A percentile compares a stretch with the other conserved stretches of the same genome.
phyloP scores from a whole-genome alignment of 2,888 invertebrate genomes.

The Xiphydria camelus region DNA sequence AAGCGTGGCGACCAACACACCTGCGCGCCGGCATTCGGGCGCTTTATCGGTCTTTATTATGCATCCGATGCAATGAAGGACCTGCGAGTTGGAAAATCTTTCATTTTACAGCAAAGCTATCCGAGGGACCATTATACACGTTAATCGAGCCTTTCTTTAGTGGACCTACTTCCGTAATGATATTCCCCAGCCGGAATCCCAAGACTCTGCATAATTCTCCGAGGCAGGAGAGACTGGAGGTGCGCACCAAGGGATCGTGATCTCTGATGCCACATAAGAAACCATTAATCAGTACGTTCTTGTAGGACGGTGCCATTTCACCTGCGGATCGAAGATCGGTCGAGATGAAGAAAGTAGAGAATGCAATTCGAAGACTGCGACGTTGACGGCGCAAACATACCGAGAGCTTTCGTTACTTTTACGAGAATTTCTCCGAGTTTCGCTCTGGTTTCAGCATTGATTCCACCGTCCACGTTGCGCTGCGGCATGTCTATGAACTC shows the following conservation, averaged over 20 bases:
- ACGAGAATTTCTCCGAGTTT: constrained; percentile 83
- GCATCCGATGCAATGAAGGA: constrained; percentile 71
- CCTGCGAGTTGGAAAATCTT: too few species aligned
- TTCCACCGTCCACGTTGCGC: constrained; percentile 51
- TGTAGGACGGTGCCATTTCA: constrained; percentile 72
- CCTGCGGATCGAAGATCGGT: constrained; percentile 61
- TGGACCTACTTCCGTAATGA: constrained; percentile 71
- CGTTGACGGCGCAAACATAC: too few species aligned
- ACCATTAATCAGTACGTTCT: constrained; percentile 70
- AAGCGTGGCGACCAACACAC: constrained; percentile 75
- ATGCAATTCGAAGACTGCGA: constrained; percentile 5
- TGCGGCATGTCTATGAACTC: constrained; percentile 63
- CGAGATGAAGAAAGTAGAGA: too few species aligned
- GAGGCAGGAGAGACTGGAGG: constrained; percentile 82
- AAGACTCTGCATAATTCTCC: constrained; percentile 79
- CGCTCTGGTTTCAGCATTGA: constrained; percentile 65
- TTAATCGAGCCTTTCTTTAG: not conserved
- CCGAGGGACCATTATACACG: too few species aligned
- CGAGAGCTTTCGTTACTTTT: constrained; percentile 71
- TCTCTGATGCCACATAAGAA: constrained; percentile 73
- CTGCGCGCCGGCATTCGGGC: constrained; percentile 76
- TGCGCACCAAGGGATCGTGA: constrained; percentile 71
- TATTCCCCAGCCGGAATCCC: constrained; percentile 72
- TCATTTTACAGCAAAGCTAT: too few species aligned
- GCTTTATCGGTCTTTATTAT: constrained; percentile 73